Conservation (phyloP, 2,888 invertebrate genomes). For the Eulithis prunata region DNA sequence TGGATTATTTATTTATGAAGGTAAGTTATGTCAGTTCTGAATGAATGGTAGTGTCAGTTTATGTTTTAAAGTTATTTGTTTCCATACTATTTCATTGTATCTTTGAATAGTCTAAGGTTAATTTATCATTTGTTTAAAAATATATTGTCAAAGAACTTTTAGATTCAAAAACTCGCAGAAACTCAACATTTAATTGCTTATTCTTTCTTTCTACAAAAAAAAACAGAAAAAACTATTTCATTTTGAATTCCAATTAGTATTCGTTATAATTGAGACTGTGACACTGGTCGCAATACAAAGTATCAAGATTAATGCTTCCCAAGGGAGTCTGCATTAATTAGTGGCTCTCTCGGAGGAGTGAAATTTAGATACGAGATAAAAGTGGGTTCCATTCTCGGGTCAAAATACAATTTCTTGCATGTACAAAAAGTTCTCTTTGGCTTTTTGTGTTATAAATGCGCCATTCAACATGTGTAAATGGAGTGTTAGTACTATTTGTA, state of each 20-base stretch:
- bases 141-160: no score
- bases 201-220: neutral
- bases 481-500: neutral
- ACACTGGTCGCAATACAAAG: slow-evolving; percentile 19
- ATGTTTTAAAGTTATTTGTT: no score
- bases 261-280: slow-evolving; percentile 10
- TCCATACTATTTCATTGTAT: no score
- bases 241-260: slow-evolving; percentile 3
- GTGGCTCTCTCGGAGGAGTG: neutral
- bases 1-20: slow-evolving; percentile 22
- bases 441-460: no score
- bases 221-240: neutral
- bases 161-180: no score
- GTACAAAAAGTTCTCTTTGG: no score
- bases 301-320: slow-evolving; percentile 29
- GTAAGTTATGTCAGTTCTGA: slow-evolving; percentile 8
- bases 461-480: no score
- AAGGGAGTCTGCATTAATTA: slow-evolving; percentile 15
- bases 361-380: neutral
- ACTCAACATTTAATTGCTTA: no score
- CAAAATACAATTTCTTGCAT: neutral
- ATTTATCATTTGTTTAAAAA: no score
- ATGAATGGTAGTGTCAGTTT: neutral
- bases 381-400: slow-evolving; percentile 7
- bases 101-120: no score